Evolutionary conservation across 2,888 invertebrate genomes (phyloP).

Genomic region (Mesodorylaimus sp.): DNA sequence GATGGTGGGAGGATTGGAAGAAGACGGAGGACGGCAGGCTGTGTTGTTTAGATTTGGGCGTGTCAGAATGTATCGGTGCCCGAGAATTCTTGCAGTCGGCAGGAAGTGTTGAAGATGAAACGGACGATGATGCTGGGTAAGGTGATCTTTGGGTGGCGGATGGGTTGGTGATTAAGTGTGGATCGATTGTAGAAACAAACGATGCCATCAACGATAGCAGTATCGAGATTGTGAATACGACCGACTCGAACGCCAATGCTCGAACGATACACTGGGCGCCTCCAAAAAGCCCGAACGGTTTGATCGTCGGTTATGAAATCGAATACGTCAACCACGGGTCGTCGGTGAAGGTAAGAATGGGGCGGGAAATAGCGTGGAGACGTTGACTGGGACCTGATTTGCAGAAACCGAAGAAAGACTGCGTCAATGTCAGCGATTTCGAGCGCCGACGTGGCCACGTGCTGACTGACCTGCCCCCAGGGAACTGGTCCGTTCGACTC

Average conservation of each 20-base stretch:
- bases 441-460: background rate
- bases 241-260: background rate
- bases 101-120: background rate
- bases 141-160: background rate
- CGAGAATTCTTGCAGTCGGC: constrained; percentile 1
- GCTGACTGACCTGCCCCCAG: background rate
- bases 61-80: constrained; percentile 9
- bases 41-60: constrained; percentile 7
- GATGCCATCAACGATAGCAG: background rate
- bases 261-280: constrained; percentile 47
- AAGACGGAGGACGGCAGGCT: background rate
- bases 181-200: background rate
- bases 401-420: background rate
- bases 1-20: background rate
- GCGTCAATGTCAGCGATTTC: background rate
- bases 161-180: background rate
- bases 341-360: background rate
- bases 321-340: background rate
- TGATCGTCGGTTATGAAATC: constrained; percentile 54
- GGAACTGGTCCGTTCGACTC: constrained; percentile 4
- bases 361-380: no score
- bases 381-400: no score
- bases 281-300: constrained; percentile 65
- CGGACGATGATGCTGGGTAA: constrained; percentile 5
- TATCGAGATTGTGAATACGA: background rate